A percentile compares a stretch with the other conserved stretches of the same genome.
Conservation (phyloP, 2,797 vertebrate genomes). For the Schizopygopsis pylzovi region DNA sequence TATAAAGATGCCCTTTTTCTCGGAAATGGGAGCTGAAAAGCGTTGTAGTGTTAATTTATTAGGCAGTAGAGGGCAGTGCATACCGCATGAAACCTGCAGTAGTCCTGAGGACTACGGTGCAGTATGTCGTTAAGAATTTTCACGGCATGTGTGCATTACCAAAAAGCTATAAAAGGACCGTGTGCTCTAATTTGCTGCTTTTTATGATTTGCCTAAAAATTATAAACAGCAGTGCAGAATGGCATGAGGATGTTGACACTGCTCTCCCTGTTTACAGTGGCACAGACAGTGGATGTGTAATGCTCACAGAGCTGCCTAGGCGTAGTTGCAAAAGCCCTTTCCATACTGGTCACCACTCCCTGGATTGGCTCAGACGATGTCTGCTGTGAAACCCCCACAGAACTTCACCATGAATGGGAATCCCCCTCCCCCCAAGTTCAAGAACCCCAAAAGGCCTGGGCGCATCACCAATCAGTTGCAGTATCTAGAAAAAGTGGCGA, state of each 20-base stretch:
- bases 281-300: slow-evolving; percentile 66
- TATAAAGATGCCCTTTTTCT: neutral
- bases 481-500: slow-evolving; percentile 86
- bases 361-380: slow-evolving; percentile 74
- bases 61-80: slow-evolving; percentile 54
- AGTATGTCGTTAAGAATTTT: neutral
- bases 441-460: slow-evolving; percentile 80
- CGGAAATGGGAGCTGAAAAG: neutral
- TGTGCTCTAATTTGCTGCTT: neutral
- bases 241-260: slow-evolving; percentile 44
- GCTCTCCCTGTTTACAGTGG: slow-evolving; percentile 57
- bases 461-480: slow-evolving; percentile 90
- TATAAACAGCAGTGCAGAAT: neutral
- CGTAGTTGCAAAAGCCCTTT: slow-evolving; percentile 41
- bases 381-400: slow-evolving; percentile 71
- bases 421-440: slow-evolving; percentile 87
- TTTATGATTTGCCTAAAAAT: slow-evolving; percentile 9
- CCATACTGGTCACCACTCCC: slow-evolving; percentile 10
- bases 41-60: neutral
- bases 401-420: slow-evolving; percentile 75
- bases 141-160: neutral
- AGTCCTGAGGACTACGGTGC: no score
- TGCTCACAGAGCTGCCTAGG: slow-evolving; percentile 60
- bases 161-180: neutral
- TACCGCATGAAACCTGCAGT: neutral